phyloP scores from a whole-genome alignment of 35 echinoderm and acorn worm genomes.

The Strongylocentrotus purpuratus region DNA sequence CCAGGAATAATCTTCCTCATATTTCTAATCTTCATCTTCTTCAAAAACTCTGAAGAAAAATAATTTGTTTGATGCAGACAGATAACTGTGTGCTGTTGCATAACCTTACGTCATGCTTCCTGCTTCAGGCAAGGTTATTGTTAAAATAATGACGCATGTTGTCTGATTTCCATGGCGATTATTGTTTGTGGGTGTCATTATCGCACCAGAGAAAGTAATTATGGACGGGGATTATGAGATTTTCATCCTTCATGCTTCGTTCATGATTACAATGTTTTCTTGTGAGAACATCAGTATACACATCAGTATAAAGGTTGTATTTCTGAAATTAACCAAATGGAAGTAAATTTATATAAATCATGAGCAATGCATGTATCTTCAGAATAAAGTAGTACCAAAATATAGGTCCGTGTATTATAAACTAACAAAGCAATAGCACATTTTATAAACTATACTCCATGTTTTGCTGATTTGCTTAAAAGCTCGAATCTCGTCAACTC shows the following conservation, averaged over 20 bases:
- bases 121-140: neutral
- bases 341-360: too few species aligned
- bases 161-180: constrained; percentile 8
- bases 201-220: neutral
- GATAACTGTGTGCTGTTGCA: neutral
- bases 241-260: neutral
- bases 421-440: too few species aligned
- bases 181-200: neutral
- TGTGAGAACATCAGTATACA: neutral
- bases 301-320: neutral
- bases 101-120: neutral
- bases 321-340: neutral
- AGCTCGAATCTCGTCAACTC: too few species aligned
- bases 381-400: too few species aligned
- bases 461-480: too few species aligned
- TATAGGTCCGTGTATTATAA: too few species aligned
- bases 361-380: too few species aligned
- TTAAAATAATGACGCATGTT: neutral
- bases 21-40: neutral
- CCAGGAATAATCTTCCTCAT: neutral
- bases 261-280: neutral
- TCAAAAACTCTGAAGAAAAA: neutral
- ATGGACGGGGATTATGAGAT: neutral
- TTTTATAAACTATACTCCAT: too few species aligned
- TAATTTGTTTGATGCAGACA: neutral